Conservation (phyloP, 2,113 vertebrate species). For the Ophiodon elongatus region DNA sequence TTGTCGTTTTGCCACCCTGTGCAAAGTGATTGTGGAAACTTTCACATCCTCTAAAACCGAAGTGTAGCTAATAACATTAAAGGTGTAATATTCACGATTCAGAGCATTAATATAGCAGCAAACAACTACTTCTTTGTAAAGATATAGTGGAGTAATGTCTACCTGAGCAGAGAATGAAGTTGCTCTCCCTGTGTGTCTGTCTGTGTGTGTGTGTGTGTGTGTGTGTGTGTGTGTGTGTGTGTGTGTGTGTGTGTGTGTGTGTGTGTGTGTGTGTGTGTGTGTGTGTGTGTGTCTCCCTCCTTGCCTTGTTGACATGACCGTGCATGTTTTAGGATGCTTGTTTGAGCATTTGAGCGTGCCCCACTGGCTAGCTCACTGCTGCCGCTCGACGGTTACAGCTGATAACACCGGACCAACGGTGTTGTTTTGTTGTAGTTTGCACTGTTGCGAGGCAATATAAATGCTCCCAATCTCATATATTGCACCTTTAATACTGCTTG, state of each 20-base stretch:
- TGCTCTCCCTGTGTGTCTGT: neutral
- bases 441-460: neutral
- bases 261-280: too few relatives aligned
- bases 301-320: neutral
- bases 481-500: neutral
- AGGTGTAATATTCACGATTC: neutral
- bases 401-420: neutral
- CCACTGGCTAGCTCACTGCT: neutral
- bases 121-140: neutral
- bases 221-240: too few relatives aligned
- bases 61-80: neutral
- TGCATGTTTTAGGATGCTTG: neutral
- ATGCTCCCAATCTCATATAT: neutral
- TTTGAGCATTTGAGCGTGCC: neutral
- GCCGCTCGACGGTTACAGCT: neutral
- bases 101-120: neutral
- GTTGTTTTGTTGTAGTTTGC: neutral
- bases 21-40: neutral
- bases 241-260: too few relatives aligned
- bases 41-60: neutral
- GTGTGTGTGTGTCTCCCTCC: too few relatives aligned
- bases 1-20: neutral
- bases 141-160: neutral
- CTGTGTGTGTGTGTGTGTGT: too few relatives aligned
- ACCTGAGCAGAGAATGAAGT: neutral